These are phyloP conservation scores for Arremon aurantiirostris DNA, from an alignment of 2,797 vertebrate genomes.

Conservation along the genomic window DNA sequence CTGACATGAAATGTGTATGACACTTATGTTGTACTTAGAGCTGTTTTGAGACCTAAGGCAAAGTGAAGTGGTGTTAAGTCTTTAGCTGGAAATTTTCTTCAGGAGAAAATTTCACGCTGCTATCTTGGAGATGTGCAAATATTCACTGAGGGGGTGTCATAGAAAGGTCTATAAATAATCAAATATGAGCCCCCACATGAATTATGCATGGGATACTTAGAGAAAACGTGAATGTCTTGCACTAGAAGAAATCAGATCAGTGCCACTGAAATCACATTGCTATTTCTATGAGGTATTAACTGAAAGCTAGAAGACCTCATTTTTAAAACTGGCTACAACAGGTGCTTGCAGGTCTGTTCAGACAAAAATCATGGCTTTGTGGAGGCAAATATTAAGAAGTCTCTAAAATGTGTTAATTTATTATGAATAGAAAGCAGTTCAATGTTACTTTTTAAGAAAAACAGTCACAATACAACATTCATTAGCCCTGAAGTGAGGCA, in stretches of 20 bases:
- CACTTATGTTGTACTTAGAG: background rate
- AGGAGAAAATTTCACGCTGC: slow-evolving; percentile 47
- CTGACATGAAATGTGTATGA: background rate
- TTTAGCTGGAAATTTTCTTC: slow-evolving; percentile 49
- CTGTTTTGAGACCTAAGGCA: slow-evolving; percentile 33
- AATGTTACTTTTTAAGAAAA: slow-evolving; percentile 62
- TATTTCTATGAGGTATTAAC: slow-evolving; percentile 64
- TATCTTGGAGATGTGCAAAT: slow-evolving; percentile 55
- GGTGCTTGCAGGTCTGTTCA: slow-evolving; percentile 70
- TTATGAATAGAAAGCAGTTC: slow-evolving; percentile 69
- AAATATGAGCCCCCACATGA: slow-evolving; percentile 62
- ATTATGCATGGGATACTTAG: slow-evolving; percentile 53
- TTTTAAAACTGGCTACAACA: slow-evolving; percentile 67
- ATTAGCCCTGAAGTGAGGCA: slow-evolving; percentile 60
- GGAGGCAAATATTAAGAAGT: slow-evolving; percentile 66
- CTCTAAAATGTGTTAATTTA: slow-evolving; percentile 70
- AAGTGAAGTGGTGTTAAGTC: slow-evolving; percentile 34
- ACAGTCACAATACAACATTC: slow-evolving; percentile 69
- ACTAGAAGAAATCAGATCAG: slow-evolving; percentile 60
- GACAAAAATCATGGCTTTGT: slow-evolving; percentile 61
- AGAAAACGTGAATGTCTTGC: slow-evolving; percentile 57
- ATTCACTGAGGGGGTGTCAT: slow-evolving; percentile 62
- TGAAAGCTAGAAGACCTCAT: slow-evolving; percentile 50
- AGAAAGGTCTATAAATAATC: slow-evolving; percentile 63
- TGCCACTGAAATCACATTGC: slow-evolving; percentile 64